These are phyloP conservation scores for Acanthiza pusilla DNA, from an alignment of 2,797 vertebrate genomes.

Conservation along the genomic window DNA sequence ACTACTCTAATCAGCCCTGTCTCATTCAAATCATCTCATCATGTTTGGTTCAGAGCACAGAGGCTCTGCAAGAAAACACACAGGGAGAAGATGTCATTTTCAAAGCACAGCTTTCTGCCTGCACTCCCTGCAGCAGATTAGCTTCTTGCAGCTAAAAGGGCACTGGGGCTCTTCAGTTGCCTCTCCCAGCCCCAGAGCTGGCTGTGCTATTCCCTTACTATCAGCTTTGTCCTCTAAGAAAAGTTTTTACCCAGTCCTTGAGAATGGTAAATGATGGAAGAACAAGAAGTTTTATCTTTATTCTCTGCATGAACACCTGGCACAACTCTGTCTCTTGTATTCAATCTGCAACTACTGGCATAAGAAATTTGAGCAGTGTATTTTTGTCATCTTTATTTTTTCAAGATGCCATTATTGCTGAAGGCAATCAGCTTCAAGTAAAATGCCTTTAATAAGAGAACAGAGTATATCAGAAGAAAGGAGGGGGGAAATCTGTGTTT, in stretches of 20 bases:
- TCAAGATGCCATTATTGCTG: neutral
- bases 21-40: neutral
- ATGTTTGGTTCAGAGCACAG: neutral
- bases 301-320: neutral
- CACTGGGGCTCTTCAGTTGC: neutral
- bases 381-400: neutral
- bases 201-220: neutral
- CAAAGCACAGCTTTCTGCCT: neutral
- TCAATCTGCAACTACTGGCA: neutral
- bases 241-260: neutral
- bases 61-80: neutral
- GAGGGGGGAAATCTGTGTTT: fast-evolving
- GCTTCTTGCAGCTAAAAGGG: neutral
- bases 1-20: neutral
- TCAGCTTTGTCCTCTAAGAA: neutral
- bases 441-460: neutral
- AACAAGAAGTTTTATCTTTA: neutral
- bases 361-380: neutral
- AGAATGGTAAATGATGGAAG: neutral
- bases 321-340: neutral
- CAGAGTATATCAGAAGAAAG: neutral
- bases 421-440: slow-evolving; percentile 1
- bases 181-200: neutral
- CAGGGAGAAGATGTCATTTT: neutral
- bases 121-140: neutral